Base-by-base conservation (phyloP, 2,113 vertebrate genomes). In the Hypomesus transpacificus region DNA sequence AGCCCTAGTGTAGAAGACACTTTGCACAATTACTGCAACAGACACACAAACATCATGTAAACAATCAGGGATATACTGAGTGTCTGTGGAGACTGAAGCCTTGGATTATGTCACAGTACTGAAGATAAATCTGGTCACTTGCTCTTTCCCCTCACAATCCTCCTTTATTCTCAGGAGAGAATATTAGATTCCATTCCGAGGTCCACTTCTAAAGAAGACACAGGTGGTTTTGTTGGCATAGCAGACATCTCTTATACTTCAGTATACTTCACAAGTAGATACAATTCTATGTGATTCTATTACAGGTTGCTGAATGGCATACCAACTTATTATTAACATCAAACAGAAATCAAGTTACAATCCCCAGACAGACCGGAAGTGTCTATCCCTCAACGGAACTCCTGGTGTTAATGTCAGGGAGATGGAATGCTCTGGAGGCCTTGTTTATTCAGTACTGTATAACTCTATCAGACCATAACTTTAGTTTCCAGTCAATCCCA, bases 401-500 rank as follows among this genome's bases (percentile, higher is more conserved):
- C 61, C 61, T 63, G 17, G 31, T 63, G 28, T 28, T 63, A 63
- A 63, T 63, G 61, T 63, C 28, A 63, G 28, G 31, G 16, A 63
- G 61, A 18, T 63, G 61, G 61, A 63, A 63, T 63, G 28, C 26
- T 63, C 22, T 46, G 7, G 39, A 9, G 39, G 14, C 14, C 17
- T 61, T 5, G 24, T 61, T 63, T 63, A 63, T 31, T 18, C 61
- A 31, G 28, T 62, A 22, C 60, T 7, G 60, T 62, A 62, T 16
- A 31, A 63, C 61, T 63, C 17, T 63, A 26, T 0, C 61, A 63
- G 61, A 63, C 28, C 61, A 31, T 17, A 16, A 63, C 28, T 31
- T 39, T 34, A 28, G 61, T 28, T 26, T 34, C 16, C 28, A 63
- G 22, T 63, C 26, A 63, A 63, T 34, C 7, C n/a, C n/a, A 63